Percentiles rank a stretch among this genome's conserved stretches.
Evolutionary conservation across 2,888 invertebrate species (phyloP).

Genomic region (Pyralis farinalis): DNA sequence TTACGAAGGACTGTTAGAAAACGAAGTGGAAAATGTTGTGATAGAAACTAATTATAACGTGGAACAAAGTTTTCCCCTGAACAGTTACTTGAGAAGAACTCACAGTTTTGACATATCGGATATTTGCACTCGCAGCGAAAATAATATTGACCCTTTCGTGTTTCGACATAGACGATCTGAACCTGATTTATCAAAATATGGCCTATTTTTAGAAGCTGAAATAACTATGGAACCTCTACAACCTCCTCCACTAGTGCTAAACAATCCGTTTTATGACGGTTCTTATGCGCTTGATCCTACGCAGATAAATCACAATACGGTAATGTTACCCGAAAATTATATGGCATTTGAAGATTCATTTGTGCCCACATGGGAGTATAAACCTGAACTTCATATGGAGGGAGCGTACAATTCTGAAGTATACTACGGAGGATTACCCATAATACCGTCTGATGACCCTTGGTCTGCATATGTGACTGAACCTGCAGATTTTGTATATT

Average conservation of each 20-base stretch:
- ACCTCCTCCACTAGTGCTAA: constrained; percentile 63
- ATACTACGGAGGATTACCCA: constrained; percentile 62
- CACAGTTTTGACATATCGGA: constrained; percentile 72
- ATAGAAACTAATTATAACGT: constrained; percentile 37
- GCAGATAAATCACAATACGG: constrained; percentile 51
- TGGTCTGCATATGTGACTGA: constrained; percentile 63
- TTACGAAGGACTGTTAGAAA: constrained; percentile 46
- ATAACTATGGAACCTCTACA: constrained; percentile 53
- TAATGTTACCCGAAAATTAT: constrained; percentile 72
- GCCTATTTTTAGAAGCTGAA: constrained; percentile 63
- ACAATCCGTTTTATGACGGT: constrained; percentile 75
- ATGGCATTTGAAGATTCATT: constrained; percentile 77
- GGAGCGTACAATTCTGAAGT: constrained; percentile 50
- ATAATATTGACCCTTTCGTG: constrained; percentile 40
- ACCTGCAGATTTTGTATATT: constrained; percentile 59
- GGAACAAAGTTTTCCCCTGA: constrained; percentile 40
- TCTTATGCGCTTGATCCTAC: constrained; percentile 56
- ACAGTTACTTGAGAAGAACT: constrained; percentile 56
- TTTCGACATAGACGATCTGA: constrained; percentile 58
- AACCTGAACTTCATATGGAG: constrained; percentile 52
- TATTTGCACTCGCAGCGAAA: constrained; percentile 48
- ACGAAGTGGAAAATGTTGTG: constrained; percentile 39
- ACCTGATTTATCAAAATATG: constrained; percentile 71
- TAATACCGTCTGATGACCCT: constrained; percentile 66
- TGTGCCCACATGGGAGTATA: constrained; percentile 69